Evolutionary conservation across 53 echinoderm and acorn worm genomes (phyloP), one percentile per base, ranked within the genome.

Genomic region (Echinometra lucunter): DNA sequence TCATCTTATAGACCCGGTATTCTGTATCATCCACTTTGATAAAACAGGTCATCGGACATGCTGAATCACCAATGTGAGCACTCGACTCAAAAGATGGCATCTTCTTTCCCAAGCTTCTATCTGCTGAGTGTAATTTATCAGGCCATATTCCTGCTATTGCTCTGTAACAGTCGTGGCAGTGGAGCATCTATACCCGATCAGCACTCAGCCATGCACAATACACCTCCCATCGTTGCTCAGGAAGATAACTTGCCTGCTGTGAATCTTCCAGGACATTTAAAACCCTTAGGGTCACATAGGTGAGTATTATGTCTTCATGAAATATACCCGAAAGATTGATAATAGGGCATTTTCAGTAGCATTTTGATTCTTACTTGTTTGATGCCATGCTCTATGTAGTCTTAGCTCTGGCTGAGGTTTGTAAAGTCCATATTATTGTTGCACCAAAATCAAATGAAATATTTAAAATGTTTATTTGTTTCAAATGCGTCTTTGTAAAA

Each of bases 271-370:
- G 88, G 88, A 9, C 88, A 88, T 88, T 34, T 88, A 5, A 88
- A 88, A 88, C 88, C 88, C 10, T 34, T 88, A 56, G 88, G 88
- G 30, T 88, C 88, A 18, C 88, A 88, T 55, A 49, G 88, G 88
- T 88, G 34, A 55, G 88, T 55, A 25, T 13, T 16, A 32, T 34
- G 10, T 69, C 66, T 27, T 66, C 63, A 19, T 58, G 58, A 19
- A n/a, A n/a, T n/a, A n/a, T n/a, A n/a, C n/a, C 58, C 16, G 53
- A 58, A 58, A 18, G 58, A 58, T 58, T 19, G 19, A 21, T 49
- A 4, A 49, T 49, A 49, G 49, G 49, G 4, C n/a, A n/a, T n/a
- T n/a, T n/a, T n/a, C n/a, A n/a, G 9, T 18, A 60, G 60, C 60
- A 21, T 0, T 60, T 18, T n/a, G n/a, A n/a, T n/a, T n/a, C n/a